Conservation (phyloP, 2,113 vertebrate species). For the Nibea coibor region DNA sequence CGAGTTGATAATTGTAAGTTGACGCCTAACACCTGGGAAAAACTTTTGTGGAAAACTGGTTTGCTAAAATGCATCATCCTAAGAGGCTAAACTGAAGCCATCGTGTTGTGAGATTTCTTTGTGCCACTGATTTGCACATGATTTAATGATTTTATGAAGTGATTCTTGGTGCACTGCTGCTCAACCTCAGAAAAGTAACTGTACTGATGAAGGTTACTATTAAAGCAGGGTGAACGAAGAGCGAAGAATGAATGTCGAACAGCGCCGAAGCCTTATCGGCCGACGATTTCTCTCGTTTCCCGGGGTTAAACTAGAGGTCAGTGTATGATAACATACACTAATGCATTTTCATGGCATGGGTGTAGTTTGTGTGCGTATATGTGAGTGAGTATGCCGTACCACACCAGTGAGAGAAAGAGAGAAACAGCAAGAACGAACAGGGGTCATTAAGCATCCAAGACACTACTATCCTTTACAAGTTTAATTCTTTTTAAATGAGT, state of each 20-base stretch:
- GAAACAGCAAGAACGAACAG: conserved; percentile 10
- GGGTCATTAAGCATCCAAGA: conserved; percentile 57
- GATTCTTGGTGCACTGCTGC: conserved; percentile 12
- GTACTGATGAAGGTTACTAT: not conserved
- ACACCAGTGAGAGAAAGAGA: conserved; percentile 26
- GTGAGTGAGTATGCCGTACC: not conserved
- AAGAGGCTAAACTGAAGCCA: not conserved
- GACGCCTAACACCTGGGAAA: not conserved
- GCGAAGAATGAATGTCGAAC: not conserved
- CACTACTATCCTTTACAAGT: conserved; percentile 62
- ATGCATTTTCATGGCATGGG: not conserved
- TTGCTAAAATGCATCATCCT: not conserved
- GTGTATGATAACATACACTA: not conserved
- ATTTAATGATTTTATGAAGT: not conserved
- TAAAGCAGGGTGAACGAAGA: conserved; percentile 1
- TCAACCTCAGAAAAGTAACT: not conserved
- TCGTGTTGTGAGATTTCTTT: not conserved
- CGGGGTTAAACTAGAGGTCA: not conserved
- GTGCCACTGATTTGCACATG: not conserved
- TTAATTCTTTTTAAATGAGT: conserved; percentile 78
- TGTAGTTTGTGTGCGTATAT: not conserved
- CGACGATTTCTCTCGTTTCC: not conserved
- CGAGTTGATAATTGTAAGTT: not conserved
- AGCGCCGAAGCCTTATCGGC: not conserved
- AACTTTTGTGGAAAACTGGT: not conserved